Base-by-base conservation (phyloP, 2,113 vertebrate genomes). In the Misgurnus mizolepis region DNA sequence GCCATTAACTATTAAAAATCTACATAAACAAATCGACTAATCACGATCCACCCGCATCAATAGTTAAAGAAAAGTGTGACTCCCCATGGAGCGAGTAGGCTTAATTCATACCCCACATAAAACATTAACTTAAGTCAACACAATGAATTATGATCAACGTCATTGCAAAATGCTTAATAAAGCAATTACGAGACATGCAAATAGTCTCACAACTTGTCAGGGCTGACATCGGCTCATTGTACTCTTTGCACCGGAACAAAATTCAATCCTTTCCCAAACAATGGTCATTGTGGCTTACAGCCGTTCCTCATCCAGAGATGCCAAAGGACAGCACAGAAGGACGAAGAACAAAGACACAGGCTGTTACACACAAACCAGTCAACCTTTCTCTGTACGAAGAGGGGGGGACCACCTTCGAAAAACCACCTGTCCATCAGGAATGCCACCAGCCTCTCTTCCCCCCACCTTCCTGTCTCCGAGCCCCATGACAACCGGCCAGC, bases 321-420 rank as follows among this genome's bases (percentile, higher is more conserved):
- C 49, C 76, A 83, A 83, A 84, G 76, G 82, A 86, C 84, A 85
- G 15, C 18, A 72, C 60, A 81, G 80, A 83, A 86, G 82, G 82
- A 68, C 79, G 66, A 77, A 76, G 67, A 86, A 67, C 83, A 68
- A 75, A 83, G 67, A 78, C 53, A 18, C 49, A 10, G 34, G 62
- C 53, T 34, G 49, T 79, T 39, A 39, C 65, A 67, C 50, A 34
- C 66, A 49, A 81, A 70, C 72, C 79, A 14, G 66, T 72, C 40
- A 70, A 34, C 56, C 67, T 67, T 49, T 41, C 18, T 18, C 22
- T 78, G 67, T 81, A 76, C 67, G 74, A 62, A 81, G 18, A n/a
- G 15, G 15, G 68, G 41, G 41, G 17, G 3, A 58, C 17, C 17
- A 58, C 55, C 50, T 53, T 53, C 12, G 4, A 10, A 11, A 34